phyloP scores from a whole-genome alignment of 2,113 vertebrate genomes.

The Zosterops pallidus region DNA sequence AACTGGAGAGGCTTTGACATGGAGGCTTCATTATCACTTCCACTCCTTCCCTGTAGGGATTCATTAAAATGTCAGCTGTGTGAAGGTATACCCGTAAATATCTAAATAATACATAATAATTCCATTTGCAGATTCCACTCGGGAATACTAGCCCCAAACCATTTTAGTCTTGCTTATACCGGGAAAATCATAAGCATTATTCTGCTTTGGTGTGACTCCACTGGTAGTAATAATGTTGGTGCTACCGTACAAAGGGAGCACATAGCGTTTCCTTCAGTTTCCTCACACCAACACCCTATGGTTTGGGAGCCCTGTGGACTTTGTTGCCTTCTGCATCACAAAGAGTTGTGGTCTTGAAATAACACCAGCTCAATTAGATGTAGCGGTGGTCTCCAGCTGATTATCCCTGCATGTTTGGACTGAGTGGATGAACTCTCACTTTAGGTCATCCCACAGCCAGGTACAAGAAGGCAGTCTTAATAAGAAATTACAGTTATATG shows the following conservation, averaged over 20 bases:
- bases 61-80: constrained; percentile 69
- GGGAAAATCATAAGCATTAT: constrained; percentile 25
- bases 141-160: constrained; percentile 52
- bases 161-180: constrained; percentile 44
- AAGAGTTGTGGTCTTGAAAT: not conserved
- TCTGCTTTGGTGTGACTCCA: not conserved
- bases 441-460: not conserved
- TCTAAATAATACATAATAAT: constrained; percentile 70
- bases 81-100: constrained; percentile 59
- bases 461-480: not conserved
- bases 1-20: constrained; percentile 52
- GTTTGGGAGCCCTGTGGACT: not conserved
- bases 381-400: not conserved
- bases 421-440: not conserved
- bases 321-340: not conserved
- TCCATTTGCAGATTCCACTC: constrained; percentile 29
- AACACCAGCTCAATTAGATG: not conserved
- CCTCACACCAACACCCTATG: not conserved
- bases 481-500: not conserved
- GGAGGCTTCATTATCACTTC: constrained; percentile 61
- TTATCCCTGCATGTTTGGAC: not conserved
- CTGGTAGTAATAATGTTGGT: not conserved
- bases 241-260: not conserved
- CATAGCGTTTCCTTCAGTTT: not conserved
- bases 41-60: constrained; percentile 63